These are phyloP conservation scores for Thereva unica DNA, from an alignment of 2,888 invertebrate species.

Conservation along the genomic window DNA sequence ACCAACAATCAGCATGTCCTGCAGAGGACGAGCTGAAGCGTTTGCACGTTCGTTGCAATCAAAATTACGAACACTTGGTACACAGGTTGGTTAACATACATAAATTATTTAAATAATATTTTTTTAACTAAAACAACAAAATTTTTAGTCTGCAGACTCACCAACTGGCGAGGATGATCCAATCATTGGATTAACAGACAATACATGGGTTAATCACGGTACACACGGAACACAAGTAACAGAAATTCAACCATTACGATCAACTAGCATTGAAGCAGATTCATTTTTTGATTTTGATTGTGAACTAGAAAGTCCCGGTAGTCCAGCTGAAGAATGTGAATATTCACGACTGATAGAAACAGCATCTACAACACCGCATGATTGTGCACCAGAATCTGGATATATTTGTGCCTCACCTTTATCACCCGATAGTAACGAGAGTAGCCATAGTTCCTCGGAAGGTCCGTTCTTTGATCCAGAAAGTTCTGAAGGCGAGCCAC, in stretches of 20 bases:
- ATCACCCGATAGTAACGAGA: constrained; percentile 48
- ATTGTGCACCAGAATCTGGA: constrained; percentile 59
- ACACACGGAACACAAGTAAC: constrained; percentile 55
- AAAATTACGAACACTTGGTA: constrained; percentile 71
- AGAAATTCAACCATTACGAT: constrained; percentile 60
- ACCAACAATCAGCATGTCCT: constrained; percentile 69
- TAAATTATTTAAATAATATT: neutral
- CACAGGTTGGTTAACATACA: constrained; percentile 14
- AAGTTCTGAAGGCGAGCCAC: constrained; percentile 47
- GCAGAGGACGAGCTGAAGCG: constrained; percentile 78
- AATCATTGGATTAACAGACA: constrained; percentile 51
- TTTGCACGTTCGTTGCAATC: constrained; percentile 79
- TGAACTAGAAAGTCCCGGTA: constrained; percentile 70
- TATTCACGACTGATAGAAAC: constrained; percentile 60
- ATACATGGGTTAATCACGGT: constrained; percentile 55
- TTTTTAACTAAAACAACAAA: neutral
- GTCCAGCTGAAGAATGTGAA: constrained; percentile 69
- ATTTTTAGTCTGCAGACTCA: constrained; percentile 51
- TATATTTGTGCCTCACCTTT: constrained; percentile 60
- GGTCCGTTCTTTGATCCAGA: constrained; percentile 60
- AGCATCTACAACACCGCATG: constrained; percentile 60
- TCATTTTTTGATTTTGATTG: constrained; percentile 69
- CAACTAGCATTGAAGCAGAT: constrained; percentile 59
- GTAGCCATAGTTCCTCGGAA: constrained; percentile 61
- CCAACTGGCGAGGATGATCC: constrained; percentile 52